Evolutionary conservation across 2,113 vertebrate species (phyloP).

Genomic region (Drymodes brunneopygia): DNA sequence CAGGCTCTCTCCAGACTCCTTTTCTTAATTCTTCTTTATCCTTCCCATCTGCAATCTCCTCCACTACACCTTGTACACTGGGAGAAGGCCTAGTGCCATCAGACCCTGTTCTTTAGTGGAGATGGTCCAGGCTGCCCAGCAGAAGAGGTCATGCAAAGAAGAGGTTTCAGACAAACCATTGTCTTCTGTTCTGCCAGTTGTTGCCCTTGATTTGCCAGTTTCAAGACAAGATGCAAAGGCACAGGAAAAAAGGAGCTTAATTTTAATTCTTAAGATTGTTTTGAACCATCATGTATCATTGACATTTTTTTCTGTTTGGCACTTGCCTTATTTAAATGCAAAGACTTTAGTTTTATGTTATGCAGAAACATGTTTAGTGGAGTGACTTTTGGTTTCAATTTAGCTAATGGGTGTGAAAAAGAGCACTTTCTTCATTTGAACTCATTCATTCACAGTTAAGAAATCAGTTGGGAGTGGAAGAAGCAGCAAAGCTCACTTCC

Average conservation of each 20-base stretch:
- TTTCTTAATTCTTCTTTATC: not conserved
- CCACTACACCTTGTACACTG: too few relatives aligned
- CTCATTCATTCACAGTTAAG: constrained; percentile 34
- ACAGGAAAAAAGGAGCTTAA: not conserved
- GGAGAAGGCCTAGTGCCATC: not conserved
- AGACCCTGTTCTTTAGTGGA: not conserved
- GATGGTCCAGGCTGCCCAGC: not conserved
- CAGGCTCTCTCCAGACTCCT: not conserved
- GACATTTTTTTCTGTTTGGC: not conserved
- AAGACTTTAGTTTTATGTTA: constrained; percentile 27
- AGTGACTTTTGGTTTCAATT: constrained; percentile 40
- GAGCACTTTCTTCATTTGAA: constrained; percentile 16
- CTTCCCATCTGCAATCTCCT: not conserved
- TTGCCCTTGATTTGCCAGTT: not conserved
- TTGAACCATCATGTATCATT: not conserved
- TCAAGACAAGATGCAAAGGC: not conserved
- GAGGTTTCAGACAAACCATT: not conserved
- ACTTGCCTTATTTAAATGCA: not conserved
- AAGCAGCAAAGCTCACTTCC: constrained; percentile 32
- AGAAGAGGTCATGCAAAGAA: not conserved
- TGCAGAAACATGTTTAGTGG: not conserved
- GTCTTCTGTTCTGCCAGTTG: not conserved
- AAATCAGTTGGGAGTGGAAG: constrained; percentile 46
- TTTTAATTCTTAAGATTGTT: not conserved
- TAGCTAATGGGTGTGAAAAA: not conserved